These are phyloP conservation scores for Zapornia atra DNA, from an alignment of 2,113 vertebrate species.

Conservation along the genomic window DNA sequence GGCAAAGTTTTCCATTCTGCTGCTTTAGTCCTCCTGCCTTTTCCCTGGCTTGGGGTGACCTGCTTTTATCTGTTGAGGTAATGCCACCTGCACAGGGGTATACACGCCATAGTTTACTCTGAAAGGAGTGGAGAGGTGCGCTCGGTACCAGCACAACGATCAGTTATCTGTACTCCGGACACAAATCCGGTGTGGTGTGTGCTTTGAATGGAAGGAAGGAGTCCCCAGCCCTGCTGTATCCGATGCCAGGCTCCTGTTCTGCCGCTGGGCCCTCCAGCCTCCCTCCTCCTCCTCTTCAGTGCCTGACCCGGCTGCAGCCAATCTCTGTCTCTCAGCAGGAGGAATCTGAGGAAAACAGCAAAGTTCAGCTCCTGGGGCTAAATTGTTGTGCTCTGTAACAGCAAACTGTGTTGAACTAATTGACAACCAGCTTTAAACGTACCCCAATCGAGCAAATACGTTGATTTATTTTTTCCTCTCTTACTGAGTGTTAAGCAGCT, in stretches of 20 bases:
- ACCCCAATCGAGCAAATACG: constrained; percentile 49
- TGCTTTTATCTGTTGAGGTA: background rate
- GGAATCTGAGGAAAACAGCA: constrained; percentile 26
- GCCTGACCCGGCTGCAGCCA: constrained; percentile 22
- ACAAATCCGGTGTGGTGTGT: rapidly evolving
- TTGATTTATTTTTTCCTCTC: constrained; percentile 63
- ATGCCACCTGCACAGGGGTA: background rate
- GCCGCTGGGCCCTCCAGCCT: background rate
- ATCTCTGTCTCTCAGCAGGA: constrained; percentile 36
- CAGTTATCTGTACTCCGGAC: background rate
- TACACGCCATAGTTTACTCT: background rate
- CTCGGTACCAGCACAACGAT: background rate
- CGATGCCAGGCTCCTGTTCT: background rate
- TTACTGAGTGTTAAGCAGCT: background rate
- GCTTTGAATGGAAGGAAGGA: background rate
- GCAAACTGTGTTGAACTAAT: constrained; percentile 60
- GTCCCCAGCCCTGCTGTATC: background rate
- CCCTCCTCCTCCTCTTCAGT: background rate
- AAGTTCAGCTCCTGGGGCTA: constrained; percentile 48
- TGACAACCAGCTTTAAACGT: constrained; percentile 58
- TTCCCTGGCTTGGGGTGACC: background rate
- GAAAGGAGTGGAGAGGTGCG: background rate
- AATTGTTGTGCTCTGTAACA: constrained; percentile 32
- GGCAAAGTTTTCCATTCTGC: background rate
- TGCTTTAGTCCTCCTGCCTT: background rate